phyloP scores from a whole-genome alignment of 2,888 invertebrate genomes.

The Microplitis deprimator region DNA sequence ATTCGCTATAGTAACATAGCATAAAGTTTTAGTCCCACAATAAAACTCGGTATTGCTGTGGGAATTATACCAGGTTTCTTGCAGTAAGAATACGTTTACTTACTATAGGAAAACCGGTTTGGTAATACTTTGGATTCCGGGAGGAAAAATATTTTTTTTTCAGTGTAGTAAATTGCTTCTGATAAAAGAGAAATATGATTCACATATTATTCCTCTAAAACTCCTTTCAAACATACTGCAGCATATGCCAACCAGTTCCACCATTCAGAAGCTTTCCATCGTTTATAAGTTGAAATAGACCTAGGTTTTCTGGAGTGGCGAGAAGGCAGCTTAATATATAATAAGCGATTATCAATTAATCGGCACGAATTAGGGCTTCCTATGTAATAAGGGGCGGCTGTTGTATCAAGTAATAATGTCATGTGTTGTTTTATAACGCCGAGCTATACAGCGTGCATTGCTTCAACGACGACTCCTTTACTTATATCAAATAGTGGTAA shows the following conservation, averaged over 20 bases:
- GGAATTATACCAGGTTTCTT: too few species aligned
- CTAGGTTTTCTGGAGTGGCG: not conserved
- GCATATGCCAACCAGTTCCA: not conserved
- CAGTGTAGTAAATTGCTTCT: not conserved
- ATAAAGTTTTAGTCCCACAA: too few species aligned
- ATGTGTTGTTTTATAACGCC: conserved; percentile 39
- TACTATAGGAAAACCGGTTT: too few species aligned
- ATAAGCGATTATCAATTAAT: conserved; percentile 8
- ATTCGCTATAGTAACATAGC: too few species aligned
- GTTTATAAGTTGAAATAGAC: conserved; percentile 12
- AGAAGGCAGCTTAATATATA: conserved; percentile 10
- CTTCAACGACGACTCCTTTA: conserved; percentile 32
- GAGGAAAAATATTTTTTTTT: too few species aligned
- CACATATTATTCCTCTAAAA: not conserved
- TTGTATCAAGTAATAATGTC: conserved; percentile 15
- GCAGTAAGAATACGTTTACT: too few species aligned
- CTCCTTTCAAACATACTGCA: not conserved
- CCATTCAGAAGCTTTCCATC: conserved; percentile 7
- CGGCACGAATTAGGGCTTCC: conserved; percentile 13
- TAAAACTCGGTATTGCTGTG: too few species aligned
- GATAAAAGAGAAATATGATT: not conserved
- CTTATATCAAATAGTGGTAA: conserved; percentile 21
- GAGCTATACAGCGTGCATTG: conserved; percentile 35
- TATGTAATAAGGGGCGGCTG: conserved; percentile 31
- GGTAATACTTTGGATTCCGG: too few species aligned